Evolutionary conservation across 2,113 vertebrate genomes (phyloP).

Genomic region (Gobio gobio): DNA sequence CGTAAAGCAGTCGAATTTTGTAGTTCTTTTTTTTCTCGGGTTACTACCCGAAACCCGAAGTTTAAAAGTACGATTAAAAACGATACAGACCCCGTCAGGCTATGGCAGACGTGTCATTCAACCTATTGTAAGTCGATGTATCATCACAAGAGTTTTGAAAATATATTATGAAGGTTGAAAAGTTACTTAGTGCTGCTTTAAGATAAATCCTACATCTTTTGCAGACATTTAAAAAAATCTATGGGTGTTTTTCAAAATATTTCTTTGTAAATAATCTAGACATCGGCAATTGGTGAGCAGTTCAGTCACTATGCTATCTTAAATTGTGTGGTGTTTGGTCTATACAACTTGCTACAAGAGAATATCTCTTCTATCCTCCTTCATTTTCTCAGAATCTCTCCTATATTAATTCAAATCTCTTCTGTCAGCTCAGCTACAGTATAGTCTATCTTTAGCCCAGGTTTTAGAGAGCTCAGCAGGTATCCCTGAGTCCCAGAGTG

Average conservation of each 20-base stretch:
- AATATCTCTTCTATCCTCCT: background rate
- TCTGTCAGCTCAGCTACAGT: background rate
- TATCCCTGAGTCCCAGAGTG: background rate
- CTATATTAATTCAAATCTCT: background rate
- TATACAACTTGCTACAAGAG: background rate
- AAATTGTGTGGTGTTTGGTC: background rate
- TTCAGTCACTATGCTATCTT: background rate
- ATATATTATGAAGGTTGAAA: too few species aligned
- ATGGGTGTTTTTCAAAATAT: background rate
- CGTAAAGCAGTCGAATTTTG: too few species aligned
- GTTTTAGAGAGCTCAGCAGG: constrained; percentile 50
- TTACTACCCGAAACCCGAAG: too few species aligned
- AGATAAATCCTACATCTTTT: background rate
- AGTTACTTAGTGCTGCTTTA: too few species aligned
- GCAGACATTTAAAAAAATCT: background rate
- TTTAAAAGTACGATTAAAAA: too few species aligned
- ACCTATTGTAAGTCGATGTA: too few species aligned
- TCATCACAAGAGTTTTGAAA: too few species aligned
- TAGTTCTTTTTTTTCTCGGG: too few species aligned
- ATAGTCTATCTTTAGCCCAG: constrained; percentile 42
- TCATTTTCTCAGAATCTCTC: background rate
- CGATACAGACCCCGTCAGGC: too few species aligned
- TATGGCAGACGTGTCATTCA: too few species aligned
- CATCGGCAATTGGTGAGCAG: background rate
- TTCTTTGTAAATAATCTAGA: background rate